phyloP scores from a whole-genome alignment of 1,140 invertebrate genomes.

The Paralvinella palmiformis region DNA sequence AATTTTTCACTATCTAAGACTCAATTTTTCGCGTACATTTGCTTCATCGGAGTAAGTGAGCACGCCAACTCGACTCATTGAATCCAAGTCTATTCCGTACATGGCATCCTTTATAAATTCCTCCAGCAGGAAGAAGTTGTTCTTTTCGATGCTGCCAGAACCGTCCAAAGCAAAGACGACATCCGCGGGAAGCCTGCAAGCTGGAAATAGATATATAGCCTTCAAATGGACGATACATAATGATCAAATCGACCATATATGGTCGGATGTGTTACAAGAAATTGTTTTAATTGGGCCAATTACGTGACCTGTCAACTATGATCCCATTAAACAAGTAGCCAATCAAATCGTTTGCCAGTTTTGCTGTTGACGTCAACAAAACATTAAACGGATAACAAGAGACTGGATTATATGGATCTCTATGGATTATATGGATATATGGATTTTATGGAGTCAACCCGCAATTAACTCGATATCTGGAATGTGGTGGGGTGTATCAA shows the following conservation, averaged over 20 bases:
- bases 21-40: constrained; percentile 20
- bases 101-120: constrained; percentile 16
- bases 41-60: constrained; percentile 30
- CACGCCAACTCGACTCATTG: constrained; percentile 20
- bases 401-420: too few species aligned
- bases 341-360: too few species aligned
- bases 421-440: too few species aligned
- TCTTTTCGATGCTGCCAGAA: constrained; percentile 14
- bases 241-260: background rate
- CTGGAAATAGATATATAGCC: background rate
- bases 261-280: background rate
- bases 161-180: constrained; percentile 16
- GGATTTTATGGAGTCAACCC: too few species aligned
- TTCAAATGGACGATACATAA: background rate
- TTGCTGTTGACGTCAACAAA: too few species aligned
- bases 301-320: background rate
- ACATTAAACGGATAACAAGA: too few species aligned
- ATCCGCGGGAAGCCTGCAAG: constrained; percentile 3
- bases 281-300: background rate
- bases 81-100: constrained; percentile 12
- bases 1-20: too few species aligned
- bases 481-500: too few species aligned
- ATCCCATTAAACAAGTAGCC: too few species aligned
- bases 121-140: constrained; percentile 11
- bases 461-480: too few species aligned